Conservation (phyloP, 1,140 invertebrate species). For the Scaptomyza graminum region DNA sequence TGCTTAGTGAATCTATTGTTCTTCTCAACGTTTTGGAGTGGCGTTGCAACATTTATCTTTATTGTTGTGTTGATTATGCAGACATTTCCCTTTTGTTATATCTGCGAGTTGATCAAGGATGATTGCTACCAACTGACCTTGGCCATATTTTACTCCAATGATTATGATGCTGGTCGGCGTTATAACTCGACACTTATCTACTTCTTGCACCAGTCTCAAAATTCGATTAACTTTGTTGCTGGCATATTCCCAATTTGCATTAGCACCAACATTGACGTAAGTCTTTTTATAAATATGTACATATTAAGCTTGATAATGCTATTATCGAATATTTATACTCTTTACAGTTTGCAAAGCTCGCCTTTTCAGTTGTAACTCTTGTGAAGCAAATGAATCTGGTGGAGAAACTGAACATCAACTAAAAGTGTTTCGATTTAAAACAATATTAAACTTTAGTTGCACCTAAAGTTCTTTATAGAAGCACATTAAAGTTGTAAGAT, state of each 20-base stretch:
- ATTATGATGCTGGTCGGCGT: slow-evolving; percentile 7
- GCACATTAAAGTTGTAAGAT: too few species aligned
- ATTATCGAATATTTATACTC: background rate
- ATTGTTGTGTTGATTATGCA: slow-evolving; percentile 27
- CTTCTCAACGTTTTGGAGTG: slow-evolving; percentile 39
- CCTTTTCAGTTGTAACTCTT: slow-evolving; percentile 49
- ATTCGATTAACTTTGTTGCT: slow-evolving; percentile 33
- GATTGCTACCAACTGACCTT: slow-evolving; percentile 29
- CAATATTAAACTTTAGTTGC: too few species aligned
- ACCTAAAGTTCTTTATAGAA: too few species aligned
- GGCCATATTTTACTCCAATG: slow-evolving; percentile 51
- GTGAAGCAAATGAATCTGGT: slow-evolving; percentile 46
- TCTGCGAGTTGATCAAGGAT: slow-evolving; percentile 32
- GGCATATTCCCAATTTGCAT: slow-evolving; percentile 50
- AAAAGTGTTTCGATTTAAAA: too few species aligned
- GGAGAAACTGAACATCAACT: background rate
- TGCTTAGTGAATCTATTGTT: slow-evolving; percentile 42
- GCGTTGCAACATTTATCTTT: slow-evolving; percentile 15
- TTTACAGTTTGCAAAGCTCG: slow-evolving; percentile 43
- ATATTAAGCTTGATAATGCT: background rate
- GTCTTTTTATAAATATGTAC: background rate
- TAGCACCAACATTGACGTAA: slow-evolving; percentile 38
- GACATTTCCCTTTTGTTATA: slow-evolving; percentile 52
- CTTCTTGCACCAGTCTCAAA: slow-evolving; percentile 36
- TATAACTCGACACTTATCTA: slow-evolving; percentile 21